A percentile compares a stretch with the other conserved stretches of the same genome.
phyloP scores from a whole-genome alignment of 2,888 invertebrate species.

The Ormyrus nitidulus region DNA sequence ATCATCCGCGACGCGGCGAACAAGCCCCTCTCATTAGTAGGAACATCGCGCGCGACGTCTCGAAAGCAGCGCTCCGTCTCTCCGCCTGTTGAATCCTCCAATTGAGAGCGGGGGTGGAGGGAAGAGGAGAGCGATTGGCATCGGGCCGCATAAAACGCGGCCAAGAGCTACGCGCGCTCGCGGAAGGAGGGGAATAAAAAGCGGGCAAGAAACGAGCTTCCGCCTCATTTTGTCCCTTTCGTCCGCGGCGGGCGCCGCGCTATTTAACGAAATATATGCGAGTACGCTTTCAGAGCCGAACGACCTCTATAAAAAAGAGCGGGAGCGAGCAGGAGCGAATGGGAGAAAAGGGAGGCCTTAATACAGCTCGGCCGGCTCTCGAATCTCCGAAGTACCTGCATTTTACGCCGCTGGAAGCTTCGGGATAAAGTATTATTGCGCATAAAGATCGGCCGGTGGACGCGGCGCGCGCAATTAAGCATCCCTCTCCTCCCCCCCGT shows the following conservation, averaged over 20 bases:
- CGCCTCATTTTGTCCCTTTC: constrained; percentile 32
- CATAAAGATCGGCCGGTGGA: constrained; percentile 56
- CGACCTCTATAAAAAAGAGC: constrained; percentile 55
- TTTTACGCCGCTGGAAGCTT: constrained; percentile 47
- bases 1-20: constrained; percentile 34
- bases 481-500: background rate
- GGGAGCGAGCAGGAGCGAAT: background rate
- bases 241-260: background rate
- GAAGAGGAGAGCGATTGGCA: too few species aligned
- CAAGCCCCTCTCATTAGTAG: constrained; percentile 52
- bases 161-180: background rate
- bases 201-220: background rate
- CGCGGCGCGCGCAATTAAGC: constrained; percentile 57
- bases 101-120: constrained; percentile 28
- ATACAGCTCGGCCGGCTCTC: background rate
- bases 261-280: constrained; percentile 54
- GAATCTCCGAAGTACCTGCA: constrained; percentile 45
- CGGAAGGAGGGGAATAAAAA: background rate
- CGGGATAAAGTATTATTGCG: constrained; percentile 61
- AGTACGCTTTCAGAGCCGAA: constrained; percentile 46
- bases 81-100: constrained; percentile 42
- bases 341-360: constrained; percentile 17
- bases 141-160: too few species aligned
- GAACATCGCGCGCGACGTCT: constrained; percentile 37
- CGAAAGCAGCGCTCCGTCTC: constrained; percentile 10